These are phyloP conservation scores for Camponotus fellah DNA, from an alignment of 2,888 invertebrate genomes.

Conservation along the genomic window DNA sequence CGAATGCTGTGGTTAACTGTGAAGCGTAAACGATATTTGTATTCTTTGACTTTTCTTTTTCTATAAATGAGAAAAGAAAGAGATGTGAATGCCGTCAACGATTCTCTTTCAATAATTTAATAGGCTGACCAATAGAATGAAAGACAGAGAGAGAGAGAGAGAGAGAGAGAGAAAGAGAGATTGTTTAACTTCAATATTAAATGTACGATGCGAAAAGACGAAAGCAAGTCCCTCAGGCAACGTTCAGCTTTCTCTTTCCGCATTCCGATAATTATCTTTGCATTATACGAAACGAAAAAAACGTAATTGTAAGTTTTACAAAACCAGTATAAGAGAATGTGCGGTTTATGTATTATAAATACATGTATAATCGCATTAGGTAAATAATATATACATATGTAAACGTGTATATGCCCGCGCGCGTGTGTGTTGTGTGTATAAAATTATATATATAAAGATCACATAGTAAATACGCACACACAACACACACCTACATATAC, in stretches of 20 bases:
- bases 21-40: slow-evolving; percentile 76
- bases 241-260: slow-evolving; percentile 51
- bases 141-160: slow-evolving; percentile 28
- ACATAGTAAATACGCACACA: slow-evolving; percentile 49
- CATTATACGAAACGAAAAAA: slow-evolving; percentile 59
- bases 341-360: slow-evolving; percentile 36
- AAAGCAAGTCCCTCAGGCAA: slow-evolving; percentile 5
- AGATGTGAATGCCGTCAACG: slow-evolving; percentile 29
- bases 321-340: slow-evolving; percentile 37
- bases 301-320: slow-evolving; percentile 71
- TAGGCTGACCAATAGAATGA: slow-evolving; percentile 40
- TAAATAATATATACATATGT: slow-evolving; percentile 17
- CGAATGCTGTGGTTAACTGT: slow-evolving; percentile 82
- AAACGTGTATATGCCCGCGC: too few relatives aligned
- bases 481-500: slow-evolving; percentile 39
- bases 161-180: neutral
- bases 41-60: slow-evolving; percentile 73
- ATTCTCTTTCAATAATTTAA: slow-evolving; percentile 55
- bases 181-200: slow-evolving; percentile 54
- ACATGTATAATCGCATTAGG: slow-evolving; percentile 20
- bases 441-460: slow-evolving; percentile 65
- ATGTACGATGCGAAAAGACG: slow-evolving; percentile 49
- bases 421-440: neutral
- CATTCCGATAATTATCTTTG: slow-evolving; percentile 63
- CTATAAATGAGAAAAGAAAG: slow-evolving; percentile 45